Base-by-base conservation (phyloP, 2,888 invertebrate species). In the Agriopis marginaria region DNA sequence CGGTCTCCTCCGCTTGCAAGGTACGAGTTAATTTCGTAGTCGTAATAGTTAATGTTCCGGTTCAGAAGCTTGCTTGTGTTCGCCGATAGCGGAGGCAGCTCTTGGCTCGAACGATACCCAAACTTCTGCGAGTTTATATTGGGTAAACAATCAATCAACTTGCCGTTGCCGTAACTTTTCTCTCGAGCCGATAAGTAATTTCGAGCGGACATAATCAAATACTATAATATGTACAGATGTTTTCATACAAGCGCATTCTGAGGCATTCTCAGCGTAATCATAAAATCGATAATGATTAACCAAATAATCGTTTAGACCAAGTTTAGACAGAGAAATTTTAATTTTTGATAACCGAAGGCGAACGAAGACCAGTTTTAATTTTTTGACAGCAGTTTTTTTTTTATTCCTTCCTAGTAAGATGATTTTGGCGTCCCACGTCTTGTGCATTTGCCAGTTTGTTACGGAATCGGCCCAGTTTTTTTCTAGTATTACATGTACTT, bases 131-230 rank as follows among this genome's bases (percentile, higher is more conserved):
- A 83, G 68, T 89, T 90, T 75, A 93, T 92, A 79, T 86, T 87
- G 11, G 93, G 93, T 78, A 94, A 86, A 80, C 86, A 91, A 83
- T 93, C 91, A 75, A 88, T 84, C 71, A 88, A 75, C 87, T 91
- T 92, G 76, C 80, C 85, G 64, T 91, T 92, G 77, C 80, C 86
- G 66, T 85, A 81, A 83, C 83, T 90, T 80, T 91, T 92, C 74
- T 94, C 93, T 66, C 91, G 85, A 50, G 90, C 89, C 44, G 92
- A 91, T 68, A 90, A 79, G 81, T 90, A 92, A 80, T 94, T 92
- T 77, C 92, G 85, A 61, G 92, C 93, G 75, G 93, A 94, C 93
- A 94, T 94, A 87, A 86, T 92, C 83, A 87, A 83, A 76, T 77
- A 70, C 50, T 69, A 72, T 65, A 75, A 72, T 65, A 75, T 39